Evolutionary conservation across 2,888 invertebrate genomes (phyloP).

Genomic region (Macaria notata): DNA sequence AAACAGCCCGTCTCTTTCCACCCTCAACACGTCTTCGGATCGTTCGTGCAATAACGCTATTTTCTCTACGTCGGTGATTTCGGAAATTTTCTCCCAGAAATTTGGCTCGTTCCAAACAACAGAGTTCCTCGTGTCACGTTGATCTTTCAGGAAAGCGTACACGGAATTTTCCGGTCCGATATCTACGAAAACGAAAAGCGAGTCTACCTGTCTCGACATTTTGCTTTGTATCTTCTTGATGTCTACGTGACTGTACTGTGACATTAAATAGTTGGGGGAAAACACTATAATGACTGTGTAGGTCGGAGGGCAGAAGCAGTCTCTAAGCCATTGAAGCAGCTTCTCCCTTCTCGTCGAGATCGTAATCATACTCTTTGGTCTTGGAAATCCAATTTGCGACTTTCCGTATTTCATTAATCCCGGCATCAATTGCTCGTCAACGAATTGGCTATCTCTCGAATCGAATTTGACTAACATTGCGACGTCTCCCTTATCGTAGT

Average conservation of each 20-base stretch:
- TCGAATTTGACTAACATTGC: conserved; percentile 17
- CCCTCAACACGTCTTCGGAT: conserved; percentile 15
- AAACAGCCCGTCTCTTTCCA: not conserved
- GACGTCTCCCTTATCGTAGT: conserved; percentile 6
- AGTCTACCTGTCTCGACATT: conserved; percentile 64
- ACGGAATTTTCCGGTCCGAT: conserved; percentile 70
- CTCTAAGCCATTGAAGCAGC: conserved; percentile 8
- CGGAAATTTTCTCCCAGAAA: conserved; percentile 61
- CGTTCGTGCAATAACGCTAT: conserved; percentile 23
- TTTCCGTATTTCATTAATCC: conserved; percentile 52
- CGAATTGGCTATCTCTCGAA: conserved; percentile 60
- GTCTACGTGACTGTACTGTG: conserved; percentile 65
- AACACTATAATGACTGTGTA: conserved; percentile 58
- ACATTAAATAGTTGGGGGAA: conserved; percentile 68
- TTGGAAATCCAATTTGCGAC: conserved; percentile 42
- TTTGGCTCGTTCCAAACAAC: conserved; percentile 66
- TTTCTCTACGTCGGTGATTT: conserved; percentile 38
- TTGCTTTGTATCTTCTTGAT: conserved; percentile 70
- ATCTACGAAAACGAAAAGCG: conserved; percentile 67
- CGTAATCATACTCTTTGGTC: conserved; percentile 37
- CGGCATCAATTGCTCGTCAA: conserved; percentile 61
- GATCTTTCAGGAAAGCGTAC: conserved; percentile 69
- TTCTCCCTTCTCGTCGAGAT: conserved; percentile 41
- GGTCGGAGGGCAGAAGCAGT: conserved; percentile 14
- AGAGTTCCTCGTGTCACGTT: conserved; percentile 58